Percentiles rank a stretch among this genome's conserved stretches.
phyloP scores from a whole-genome alignment of 2,888 invertebrate species.

The Mechanitis mazaeus region DNA sequence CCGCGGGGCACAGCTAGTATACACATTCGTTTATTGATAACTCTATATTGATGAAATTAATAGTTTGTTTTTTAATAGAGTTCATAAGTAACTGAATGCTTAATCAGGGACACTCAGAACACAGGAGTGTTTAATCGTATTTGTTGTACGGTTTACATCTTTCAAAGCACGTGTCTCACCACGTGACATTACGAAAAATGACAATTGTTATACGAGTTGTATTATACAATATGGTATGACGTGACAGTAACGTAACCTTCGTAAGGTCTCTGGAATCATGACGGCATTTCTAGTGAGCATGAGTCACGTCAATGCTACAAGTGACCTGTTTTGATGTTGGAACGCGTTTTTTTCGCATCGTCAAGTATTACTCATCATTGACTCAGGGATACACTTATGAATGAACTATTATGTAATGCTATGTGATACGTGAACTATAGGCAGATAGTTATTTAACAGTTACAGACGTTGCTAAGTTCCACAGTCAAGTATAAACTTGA shows the following conservation, averaged over 20 bases:
- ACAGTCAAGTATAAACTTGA: too few relatives aligned
- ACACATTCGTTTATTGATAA: too few relatives aligned
- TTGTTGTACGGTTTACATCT: neutral
- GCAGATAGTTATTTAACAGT: too few relatives aligned
- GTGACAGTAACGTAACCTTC: constrained; percentile 28
- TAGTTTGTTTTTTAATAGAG: too few relatives aligned
- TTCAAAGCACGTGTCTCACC: neutral
- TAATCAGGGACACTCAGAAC: too few relatives aligned
- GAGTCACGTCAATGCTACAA: constrained; percentile 49
- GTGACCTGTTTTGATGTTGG: constrained; percentile 40
- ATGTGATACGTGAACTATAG: constrained; percentile 7
- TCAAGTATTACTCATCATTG: constrained; percentile 57
- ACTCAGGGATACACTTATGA: constrained; percentile 53
- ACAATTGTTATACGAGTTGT: constrained; percentile 20
- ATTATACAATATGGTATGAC: constrained; percentile 17
- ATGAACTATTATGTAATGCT: constrained; percentile 39
- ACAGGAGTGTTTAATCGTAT: too few relatives aligned
- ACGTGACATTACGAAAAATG: constrained; percentile 10
- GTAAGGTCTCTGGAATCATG: constrained; percentile 56
- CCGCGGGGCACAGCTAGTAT: too few relatives aligned
- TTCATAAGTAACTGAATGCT: too few relatives aligned
- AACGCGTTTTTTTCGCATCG: constrained; percentile 51
- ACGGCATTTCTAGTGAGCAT: constrained; percentile 58
- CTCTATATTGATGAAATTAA: too few relatives aligned
- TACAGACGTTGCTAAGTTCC: too few relatives aligned